Base-by-base conservation (phyloP, 2,113 vertebrate species). In the Cryptotis parvus region DNA sequence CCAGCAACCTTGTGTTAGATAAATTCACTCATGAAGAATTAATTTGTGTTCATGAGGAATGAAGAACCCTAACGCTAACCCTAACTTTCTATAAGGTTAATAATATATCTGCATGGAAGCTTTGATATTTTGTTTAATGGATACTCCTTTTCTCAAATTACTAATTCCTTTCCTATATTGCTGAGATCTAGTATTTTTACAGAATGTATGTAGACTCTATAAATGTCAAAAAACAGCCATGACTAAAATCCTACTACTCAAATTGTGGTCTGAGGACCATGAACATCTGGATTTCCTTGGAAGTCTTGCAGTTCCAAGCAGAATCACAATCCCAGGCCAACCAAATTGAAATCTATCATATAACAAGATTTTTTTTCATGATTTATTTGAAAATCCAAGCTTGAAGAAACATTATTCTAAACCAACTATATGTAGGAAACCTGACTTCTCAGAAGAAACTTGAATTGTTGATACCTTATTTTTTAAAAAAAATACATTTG, bases 331-430 rank as follows among this genome's bases (percentile, higher is more conserved):
- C 35, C 74, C 33, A 70, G 9, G 7, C 9, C 41, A 72, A 65
- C 27, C 24, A 35, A 35, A 33, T 18, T 49, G 66, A 58, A 86
- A 41, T 35, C n/a, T n/a, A 11, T 8, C 77, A 2, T 4, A 14
- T 31, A 65, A 75, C 2, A 27, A 43, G n/a, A 49, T 52, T 26
- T 6, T 26, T 6, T 72, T 11, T 12, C 29, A 37, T 75, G 45
- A 83, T 79, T 87, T 74, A 55, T n/a, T 4, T 91, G 43, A 52
- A 14, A 88, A 88, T 49, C 79, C 15, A 91, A 24, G 6, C 33
- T 92, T 77, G 37, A 37, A 52, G 35, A 72, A 82, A 61, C 26
- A 73, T 31, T 49, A 14, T 29, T 90, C 14, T 81, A 88, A 68
- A 63, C 3, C 20, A 33, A 78, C 3, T 63, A 41, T 29, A 63